Percentiles rank a stretch among this genome's conserved stretches.
phyloP scores from a whole-genome alignment of 2,797 vertebrate species.

The Acipenser transmontanus region DNA sequence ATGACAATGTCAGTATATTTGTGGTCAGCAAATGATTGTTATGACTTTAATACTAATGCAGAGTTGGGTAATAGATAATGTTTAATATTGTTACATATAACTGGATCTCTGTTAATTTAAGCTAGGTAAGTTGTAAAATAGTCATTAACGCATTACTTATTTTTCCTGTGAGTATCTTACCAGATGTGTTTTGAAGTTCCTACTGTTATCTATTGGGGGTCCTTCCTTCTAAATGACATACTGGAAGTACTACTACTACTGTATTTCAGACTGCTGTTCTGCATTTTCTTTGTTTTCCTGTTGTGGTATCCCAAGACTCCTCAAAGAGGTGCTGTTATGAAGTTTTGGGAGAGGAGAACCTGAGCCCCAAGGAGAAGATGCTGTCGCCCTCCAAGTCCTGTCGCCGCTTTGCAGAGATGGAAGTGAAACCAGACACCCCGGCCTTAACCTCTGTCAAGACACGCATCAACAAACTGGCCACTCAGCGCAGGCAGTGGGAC shows the following conservation, averaged over 20 bases:
- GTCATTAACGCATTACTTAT: background rate
- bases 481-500: background rate
- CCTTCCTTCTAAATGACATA: background rate
- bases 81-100: no score
- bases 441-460: constrained; percentile 34
- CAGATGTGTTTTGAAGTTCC: no score
- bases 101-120: constrained; percentile 20
- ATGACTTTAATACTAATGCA: no score
- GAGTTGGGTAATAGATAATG: no score
- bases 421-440: constrained; percentile 52
- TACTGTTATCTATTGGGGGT: background rate
- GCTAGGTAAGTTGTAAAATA: background rate
- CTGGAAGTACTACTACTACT: no score
- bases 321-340: constrained; percentile 54
- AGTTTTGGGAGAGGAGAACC: constrained; percentile 46
- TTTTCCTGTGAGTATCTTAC: background rate
- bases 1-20: no score
- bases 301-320: constrained; percentile 38
- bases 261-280: no score
- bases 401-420: constrained; percentile 27
- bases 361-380: constrained; percentile 25
- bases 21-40: no score
- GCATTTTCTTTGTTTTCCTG: background rate
- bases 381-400: constrained; percentile 25
- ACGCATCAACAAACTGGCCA: background rate